Base-by-base conservation (phyloP, 2,797 vertebrate species). In the Ispidina lecontei region DNA sequence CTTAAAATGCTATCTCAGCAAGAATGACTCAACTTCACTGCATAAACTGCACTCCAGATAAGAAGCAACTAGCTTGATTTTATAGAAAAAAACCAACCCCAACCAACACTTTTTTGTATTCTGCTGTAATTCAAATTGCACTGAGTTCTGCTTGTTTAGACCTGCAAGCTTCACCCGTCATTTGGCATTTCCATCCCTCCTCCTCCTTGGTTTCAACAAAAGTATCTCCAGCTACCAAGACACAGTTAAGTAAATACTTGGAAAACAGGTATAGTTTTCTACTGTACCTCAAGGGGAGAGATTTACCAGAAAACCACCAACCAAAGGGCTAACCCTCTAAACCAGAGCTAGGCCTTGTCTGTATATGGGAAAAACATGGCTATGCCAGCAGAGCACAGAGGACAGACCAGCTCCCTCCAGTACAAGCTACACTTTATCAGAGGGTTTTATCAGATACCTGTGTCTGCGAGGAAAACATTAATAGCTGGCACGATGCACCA, bases 1-100 rank as follows among this genome's bases (percentile, higher is more conserved):
- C 82, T 85, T 87, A 93, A 96, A 94, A 93, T 63, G 91, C 94
- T 90, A 76, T 43, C 91, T 96, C 95, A 96, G 95, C 94, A 94
- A 84, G 93, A 96, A 89, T 89, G 91, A 96, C 81, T 96, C 96
- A 96, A 94, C 91, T 80, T 74, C 56, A 80, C 81, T 26, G 29
- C 69, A 58, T 62, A 89, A 91, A 31, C 68, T 63, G 59, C 55
- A 58, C 65, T 87, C 63, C 59, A 94, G 92, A 96, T 95, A 94
- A 96, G 76, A 85, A 88, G 83, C 58, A 94, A 80, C 49, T 23
- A 92, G 73, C 68, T 49, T 18, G 51, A 96, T 92, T 67, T 94
- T 44, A 91, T 4, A 84, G 49, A 3, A 76, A 91, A 92, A 55
- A 29, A 46, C 33, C 6, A 22, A 12, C 20, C 19, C 20, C 10